A percentile compares a stretch with the other conserved stretches of the same genome.
These are phyloP conservation scores for Halesus radiatus DNA, from an alignment of 1,140 invertebrate genomes.

Conservation along the genomic window DNA sequence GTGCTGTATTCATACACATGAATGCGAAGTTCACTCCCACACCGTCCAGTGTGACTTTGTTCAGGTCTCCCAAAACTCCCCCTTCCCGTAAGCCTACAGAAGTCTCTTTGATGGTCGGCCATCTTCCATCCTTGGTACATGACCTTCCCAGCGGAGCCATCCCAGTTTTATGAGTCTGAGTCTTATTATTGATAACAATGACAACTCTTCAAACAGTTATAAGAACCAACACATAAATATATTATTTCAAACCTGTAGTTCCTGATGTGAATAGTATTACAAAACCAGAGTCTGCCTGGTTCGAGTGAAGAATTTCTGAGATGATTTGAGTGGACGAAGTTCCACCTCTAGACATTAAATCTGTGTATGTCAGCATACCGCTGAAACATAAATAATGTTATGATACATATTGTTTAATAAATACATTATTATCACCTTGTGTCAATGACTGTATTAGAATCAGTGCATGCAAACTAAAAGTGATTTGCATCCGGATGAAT, in stretches of 20 bases:
- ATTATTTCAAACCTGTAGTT: slow-evolving; percentile 63
- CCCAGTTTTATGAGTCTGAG: background rate
- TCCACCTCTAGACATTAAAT: slow-evolving; percentile 38
- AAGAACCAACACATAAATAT: background rate
- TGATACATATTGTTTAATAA: background rate
- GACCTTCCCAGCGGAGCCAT: background rate
- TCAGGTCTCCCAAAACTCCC: background rate
- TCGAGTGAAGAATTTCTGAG: slow-evolving; percentile 44
- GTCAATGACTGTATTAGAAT: too few relatives aligned
- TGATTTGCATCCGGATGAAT: background rate
- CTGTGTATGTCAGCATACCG: slow-evolving; percentile 45
- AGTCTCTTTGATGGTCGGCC: background rate
- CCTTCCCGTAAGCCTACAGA: background rate
- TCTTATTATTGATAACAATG: background rate
- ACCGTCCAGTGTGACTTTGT: too few relatives aligned
- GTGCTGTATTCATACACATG: too few relatives aligned
- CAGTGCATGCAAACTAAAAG: background rate
- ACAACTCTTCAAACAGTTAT: background rate
- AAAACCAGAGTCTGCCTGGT: slow-evolving; percentile 76
- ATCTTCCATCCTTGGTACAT: background rate
- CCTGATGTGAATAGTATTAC: slow-evolving; percentile 90
- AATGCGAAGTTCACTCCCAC: too few relatives aligned
- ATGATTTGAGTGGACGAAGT: slow-evolving; percentile 17
- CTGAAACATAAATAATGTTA: slow-evolving; percentile 38
- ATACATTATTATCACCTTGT: background rate